Conservation (phyloP, 2,113 vertebrate genomes). For the Machaerirhynchus nigripectus region DNA sequence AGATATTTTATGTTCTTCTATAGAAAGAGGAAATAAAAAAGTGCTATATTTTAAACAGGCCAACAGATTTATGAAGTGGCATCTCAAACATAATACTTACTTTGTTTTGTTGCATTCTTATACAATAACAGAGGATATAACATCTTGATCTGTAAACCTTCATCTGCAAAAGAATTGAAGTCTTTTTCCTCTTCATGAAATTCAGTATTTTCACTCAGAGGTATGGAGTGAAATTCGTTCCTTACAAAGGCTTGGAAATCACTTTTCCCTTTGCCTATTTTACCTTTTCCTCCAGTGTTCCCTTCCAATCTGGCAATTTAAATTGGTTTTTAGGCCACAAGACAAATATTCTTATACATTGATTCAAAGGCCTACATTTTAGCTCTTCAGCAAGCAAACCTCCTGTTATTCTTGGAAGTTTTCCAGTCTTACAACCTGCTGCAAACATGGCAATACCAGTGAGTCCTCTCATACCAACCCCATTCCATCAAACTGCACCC, state of each 20-base stretch:
- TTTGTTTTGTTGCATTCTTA: neutral
- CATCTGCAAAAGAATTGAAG: neutral
- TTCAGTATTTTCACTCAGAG: neutral
- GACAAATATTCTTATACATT: neutral
- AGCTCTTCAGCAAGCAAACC: neutral
- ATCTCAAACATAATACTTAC: neutral
- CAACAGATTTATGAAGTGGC: neutral
- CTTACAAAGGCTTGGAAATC: neutral
- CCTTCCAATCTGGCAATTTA: neutral
- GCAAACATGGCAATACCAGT: fast-evolving
- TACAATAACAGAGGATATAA: neutral
- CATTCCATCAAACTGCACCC: neutral
- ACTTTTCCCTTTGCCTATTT: neutral
- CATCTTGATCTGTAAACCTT: neutral
- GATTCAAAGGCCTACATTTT: neutral
- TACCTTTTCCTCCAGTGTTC: neutral
- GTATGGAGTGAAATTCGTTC: neutral
- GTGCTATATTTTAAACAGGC: neutral
- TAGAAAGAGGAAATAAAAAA: neutral
- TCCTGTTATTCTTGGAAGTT: neutral
- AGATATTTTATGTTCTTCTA: neutral
- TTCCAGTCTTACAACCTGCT: neutral
- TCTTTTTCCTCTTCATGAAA: neutral
- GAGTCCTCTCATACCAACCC: fast-evolving
- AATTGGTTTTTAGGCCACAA: neutral